These are phyloP conservation scores for Petrocephalus schoutedeni DNA, from an alignment of 2,797 vertebrate genomes.

Conservation along the genomic window DNA sequence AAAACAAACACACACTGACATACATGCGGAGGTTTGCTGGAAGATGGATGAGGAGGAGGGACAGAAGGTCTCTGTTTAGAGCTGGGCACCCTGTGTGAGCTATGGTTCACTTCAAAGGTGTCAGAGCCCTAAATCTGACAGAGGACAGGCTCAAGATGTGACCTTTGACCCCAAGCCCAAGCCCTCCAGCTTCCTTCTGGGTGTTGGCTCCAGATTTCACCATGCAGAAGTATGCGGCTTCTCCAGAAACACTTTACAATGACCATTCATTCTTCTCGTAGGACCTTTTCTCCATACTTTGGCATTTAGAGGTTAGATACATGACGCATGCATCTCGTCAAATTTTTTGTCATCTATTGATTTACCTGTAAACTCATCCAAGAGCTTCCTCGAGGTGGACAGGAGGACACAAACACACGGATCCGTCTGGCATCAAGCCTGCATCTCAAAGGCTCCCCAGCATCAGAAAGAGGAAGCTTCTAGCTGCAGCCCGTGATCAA, in stretches of 20 bases:
- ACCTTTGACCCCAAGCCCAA: slow-evolving; percentile 50
- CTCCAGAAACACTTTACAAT: background rate
- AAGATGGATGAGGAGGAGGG: slow-evolving; percentile 39
- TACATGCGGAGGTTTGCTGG: slow-evolving; percentile 29
- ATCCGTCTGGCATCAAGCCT: background rate
- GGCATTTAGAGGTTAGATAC: background rate
- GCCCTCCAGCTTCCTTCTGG: slow-evolving; percentile 15
- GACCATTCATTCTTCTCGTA: background rate
- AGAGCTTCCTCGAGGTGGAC: background rate
- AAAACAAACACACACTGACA: slow-evolving; percentile 33
- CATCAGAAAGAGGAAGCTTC: background rate
- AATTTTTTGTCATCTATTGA: background rate
- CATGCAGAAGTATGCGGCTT: background rate
- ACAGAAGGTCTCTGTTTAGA: slow-evolving; percentile 58
- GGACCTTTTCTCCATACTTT: background rate
- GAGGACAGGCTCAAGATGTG: slow-evolving; percentile 64
- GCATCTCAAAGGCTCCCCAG: background rate
- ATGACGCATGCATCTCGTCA: background rate
- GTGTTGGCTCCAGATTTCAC: background rate
- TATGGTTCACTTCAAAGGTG: slow-evolving; percentile 59
- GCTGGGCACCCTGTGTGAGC: slow-evolving; percentile 53
- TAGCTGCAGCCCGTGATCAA: background rate
- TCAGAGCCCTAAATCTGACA: slow-evolving; percentile 43
- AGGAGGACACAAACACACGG: background rate
- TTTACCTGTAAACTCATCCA: background rate